Evolutionary conservation across 2,888 invertebrate genomes (phyloP), one percentile per base, ranked within the genome.

Genomic region (Julus scandinavius): DNA sequence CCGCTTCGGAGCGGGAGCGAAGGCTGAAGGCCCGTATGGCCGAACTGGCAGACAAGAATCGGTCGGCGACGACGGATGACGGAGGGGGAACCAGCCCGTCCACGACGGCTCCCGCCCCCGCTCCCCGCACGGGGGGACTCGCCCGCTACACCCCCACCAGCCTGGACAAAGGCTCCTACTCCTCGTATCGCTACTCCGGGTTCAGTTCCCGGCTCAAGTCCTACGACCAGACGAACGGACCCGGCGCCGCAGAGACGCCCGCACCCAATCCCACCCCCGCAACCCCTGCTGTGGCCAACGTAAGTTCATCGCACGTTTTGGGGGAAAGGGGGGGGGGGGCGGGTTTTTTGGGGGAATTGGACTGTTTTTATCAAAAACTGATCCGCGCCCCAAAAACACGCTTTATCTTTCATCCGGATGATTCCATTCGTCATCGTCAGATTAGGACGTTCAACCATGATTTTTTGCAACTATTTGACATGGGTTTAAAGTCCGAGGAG

Each of bases 141-240:
- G 38, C 87, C 1, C 86, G 86, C 9, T 86, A 86, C 49, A 38
- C 63, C 29, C 29, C 40, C n/a, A 54, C 87, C n/a, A 38, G 58
- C 13, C 38, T 63, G 63, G 87, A 87, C 40, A 87, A 87, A 63
- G 86, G 86, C 38, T 86, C 86, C 11, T 87, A 87, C 41, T 87
- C 87, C n/a, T 87, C 87, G 0, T 87, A 87, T n/a, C 87, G 87
- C 41, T 87, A 87, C 63, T 38, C 87, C 41, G 87, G 87, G 40
- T 63, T 87, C 58, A 87, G 38, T 29, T 87, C 87, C 58, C 50
- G 87, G 38, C 87, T 63, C n/a, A 50, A 58, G n/a, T 63, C 63
- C 54, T 87, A 87, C 87, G 87, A 87, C 41, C 29, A 29, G 49
- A 0, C 41, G 29, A 86, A 86, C 15, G 86, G 86, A 86, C 45